These are phyloP conservation scores for Pangasius djambal DNA, from an alignment of 2,797 vertebrate species.

Conservation along the genomic window DNA sequence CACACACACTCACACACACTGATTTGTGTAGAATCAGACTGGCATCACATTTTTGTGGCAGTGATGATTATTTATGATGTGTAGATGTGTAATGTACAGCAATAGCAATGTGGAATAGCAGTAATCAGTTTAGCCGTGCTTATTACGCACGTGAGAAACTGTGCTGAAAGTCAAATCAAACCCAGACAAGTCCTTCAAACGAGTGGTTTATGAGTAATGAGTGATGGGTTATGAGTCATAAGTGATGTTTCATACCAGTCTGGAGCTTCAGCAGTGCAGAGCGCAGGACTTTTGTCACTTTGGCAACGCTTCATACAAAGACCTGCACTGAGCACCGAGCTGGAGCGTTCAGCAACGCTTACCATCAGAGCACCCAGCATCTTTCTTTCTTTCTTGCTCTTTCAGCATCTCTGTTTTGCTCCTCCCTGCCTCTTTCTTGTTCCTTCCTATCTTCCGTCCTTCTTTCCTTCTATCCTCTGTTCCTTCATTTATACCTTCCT, in stretches of 20 bases:
- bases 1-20: slow-evolving; percentile 21
- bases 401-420: not conserved
- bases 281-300: not conserved
- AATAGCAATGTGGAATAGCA: not conserved
- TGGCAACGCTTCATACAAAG: not conserved
- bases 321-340: not conserved
- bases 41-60: not conserved
- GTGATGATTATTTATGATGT: not conserved
- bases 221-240: not conserved
- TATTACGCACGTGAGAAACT: not conserved
- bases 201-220: not conserved
- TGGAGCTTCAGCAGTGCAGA: not conserved
- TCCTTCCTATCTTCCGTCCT: not conserved
- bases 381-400: not conserved
- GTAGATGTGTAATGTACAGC: not conserved
- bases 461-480: not conserved
- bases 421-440: not conserved
- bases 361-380: not conserved
- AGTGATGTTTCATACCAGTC: not conserved
- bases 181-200: not conserved
- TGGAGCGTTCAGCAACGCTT: not conserved
- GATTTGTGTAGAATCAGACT: slow-evolving; percentile 4
- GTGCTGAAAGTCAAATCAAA: not conserved
- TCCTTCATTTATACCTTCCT: not conserved
- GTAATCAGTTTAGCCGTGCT: not conserved